Conservation (phyloP, 2,113 vertebrate species). For the Brienomyrus longianalis region DNA sequence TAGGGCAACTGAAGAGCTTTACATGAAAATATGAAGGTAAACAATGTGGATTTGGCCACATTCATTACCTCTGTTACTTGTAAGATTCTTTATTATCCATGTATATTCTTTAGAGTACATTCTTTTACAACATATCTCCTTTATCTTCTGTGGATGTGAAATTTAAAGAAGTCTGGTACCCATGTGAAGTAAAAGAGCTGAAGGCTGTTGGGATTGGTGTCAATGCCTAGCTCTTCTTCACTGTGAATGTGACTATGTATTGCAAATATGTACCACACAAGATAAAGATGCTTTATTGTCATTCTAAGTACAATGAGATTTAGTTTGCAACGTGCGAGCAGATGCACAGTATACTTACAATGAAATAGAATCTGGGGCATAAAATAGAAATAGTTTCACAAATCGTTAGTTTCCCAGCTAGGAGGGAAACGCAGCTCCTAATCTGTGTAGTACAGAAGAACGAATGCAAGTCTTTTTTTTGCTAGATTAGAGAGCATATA, state of each 20-base stretch:
- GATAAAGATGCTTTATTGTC: too few species aligned
- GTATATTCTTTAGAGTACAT: neutral
- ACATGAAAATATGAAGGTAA: neutral
- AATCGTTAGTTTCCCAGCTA: neutral
- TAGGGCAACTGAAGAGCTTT: neutral
- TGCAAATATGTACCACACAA: neutral
- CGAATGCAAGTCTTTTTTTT: too few species aligned
- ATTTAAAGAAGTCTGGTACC: neutral
- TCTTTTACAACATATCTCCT: neutral
- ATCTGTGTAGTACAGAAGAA: neutral
- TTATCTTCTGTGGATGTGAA: neutral
- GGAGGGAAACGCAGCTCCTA: neutral
- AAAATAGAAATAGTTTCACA: too few species aligned
- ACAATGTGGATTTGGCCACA: neutral
- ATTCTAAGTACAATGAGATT: too few species aligned
- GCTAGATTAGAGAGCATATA: neutral
- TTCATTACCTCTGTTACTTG: neutral
- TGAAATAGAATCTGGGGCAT: too few species aligned
- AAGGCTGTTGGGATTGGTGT: neutral
- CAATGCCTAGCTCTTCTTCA: neutral
- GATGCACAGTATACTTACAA: too few species aligned
- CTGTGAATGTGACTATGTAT: neutral
- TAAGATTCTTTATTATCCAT: neutral
- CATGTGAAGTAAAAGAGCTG: neutral
- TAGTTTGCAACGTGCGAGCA: too few species aligned